Percentiles rank a stretch among this genome's conserved stretches.
phyloP scores from a whole-genome alignment of 35 echinoderm and acorn worm genomes.

The Lytechinus pictus region DNA sequence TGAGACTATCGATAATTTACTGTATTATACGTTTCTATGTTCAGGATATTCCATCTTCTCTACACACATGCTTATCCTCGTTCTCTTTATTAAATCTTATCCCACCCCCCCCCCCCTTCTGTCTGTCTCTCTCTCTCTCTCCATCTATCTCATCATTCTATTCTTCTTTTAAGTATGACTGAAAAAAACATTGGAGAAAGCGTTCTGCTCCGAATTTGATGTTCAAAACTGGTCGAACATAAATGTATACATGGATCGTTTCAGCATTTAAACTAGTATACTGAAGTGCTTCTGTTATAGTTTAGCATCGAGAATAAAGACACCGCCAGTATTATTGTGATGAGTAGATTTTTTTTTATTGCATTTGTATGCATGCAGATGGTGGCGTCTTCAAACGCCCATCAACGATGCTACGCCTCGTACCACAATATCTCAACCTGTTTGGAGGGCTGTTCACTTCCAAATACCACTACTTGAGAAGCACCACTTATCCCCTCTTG shows the following conservation, averaged over 20 bases:
- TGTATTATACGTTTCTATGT: neutral
- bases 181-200: no score
- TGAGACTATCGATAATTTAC: neutral
- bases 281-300: neutral
- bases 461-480: neutral
- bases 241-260: no score
- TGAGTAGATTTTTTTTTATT: neutral
- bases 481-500: constrained; percentile 2
- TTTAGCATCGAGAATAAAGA: neutral
- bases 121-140: neutral
- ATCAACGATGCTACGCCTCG: neutral
- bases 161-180: neutral
- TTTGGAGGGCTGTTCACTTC: neutral
- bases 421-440: neutral
- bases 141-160: neutral
- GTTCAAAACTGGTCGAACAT: no score
- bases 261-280: no score
- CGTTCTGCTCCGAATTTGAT: no score
- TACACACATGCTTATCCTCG: no score
- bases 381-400: neutral
- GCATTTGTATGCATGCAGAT: neutral
- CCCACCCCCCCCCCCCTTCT: neutral
- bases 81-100: neutral
- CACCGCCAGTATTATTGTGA: neutral
- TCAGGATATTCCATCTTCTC: no score